Conservation (phyloP, 64 coral and sea anemone genomes). For the Stylophora pistillata region DNA sequence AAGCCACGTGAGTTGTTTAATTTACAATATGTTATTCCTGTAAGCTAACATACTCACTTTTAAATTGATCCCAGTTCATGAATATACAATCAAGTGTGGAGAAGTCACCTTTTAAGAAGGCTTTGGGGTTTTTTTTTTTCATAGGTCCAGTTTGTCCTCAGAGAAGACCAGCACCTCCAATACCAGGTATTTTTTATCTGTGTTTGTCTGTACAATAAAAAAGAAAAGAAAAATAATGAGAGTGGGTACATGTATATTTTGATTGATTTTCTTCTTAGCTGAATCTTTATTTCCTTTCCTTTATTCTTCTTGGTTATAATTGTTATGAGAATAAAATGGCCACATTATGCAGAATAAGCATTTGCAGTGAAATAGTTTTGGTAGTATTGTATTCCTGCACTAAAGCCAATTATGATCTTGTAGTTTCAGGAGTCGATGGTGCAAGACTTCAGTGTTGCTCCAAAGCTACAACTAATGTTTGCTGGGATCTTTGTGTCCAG, state of each 20-base stretch:
- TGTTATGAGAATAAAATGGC: too few relatives aligned
- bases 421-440: constrained; percentile 61
- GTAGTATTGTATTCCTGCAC: neutral
- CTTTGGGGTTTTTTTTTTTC: neutral
- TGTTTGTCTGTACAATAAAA: neutral
- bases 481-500: constrained; percentile 73
- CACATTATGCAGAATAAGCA: neutral
- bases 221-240: neutral
- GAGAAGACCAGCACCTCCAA: neutral
- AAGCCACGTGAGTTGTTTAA: constrained; percentile 14
- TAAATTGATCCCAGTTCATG: too few relatives aligned
- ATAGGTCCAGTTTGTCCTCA: constrained; percentile 20
- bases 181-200: constrained; percentile 1
- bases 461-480: constrained; percentile 58
- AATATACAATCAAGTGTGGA: too few relatives aligned
- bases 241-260: neutral
- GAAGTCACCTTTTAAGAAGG: neutral
- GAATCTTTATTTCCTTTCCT: too few relatives aligned
- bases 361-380: neutral
- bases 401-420: neutral
- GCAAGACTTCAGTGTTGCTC: constrained; percentile 88
- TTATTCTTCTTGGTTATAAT: too few relatives aligned
- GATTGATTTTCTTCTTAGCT: neutral
- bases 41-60: too few relatives aligned
- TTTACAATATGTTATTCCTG: neutral